Base-by-base conservation (phyloP, 92 coral and sea anemone species). In the Muricea muricata region DNA sequence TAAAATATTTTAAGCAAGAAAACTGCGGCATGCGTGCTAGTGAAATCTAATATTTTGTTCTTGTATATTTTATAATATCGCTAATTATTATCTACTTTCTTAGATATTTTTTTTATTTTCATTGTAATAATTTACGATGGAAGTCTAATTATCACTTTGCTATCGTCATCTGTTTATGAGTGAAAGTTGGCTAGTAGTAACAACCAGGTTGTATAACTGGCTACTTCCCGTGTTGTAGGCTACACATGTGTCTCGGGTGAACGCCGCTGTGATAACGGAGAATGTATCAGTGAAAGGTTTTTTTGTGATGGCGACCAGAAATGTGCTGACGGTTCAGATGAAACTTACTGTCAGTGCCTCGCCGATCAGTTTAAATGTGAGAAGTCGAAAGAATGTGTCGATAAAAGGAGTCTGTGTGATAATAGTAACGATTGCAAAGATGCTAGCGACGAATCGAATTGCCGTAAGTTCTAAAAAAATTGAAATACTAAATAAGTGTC, bases 241-340 rank as follows among this genome's bases (percentile, higher is more conserved):
- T 48, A 79, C 78, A 34, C 26, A 23, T 92, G 97, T 28, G 67
- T 46, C n/a, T 23, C 46, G 32, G 63, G 88, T 14, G 71, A 93
- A 20, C 93, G 91, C 67, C 94, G 84, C 39, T 94, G 98, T 67
- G 90, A 87, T 54, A 94, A 91, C 40, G 98, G 98, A 18, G 86
- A 84, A 29, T 94, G 98, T 48, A 89, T 94, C 21, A 85, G 73
- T 41, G 65, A 83, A 68, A 92, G 81, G n/a, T 75, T 88, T 29
- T 84, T 70, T 15, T 94, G 98, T 31, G 93, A 94, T 75, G 94
- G 97, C 13, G 98, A 94, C 65, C 37, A 54, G 3, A 89, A 75
- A 29, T 94, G 98, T 33, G 54, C 78, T 24, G 98, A 94, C 76
- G 88, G 79, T 33, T 94, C 98, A 39, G 93, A 93, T 61, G 97